These are phyloP conservation scores for Crepidodera aurea DNA, from an alignment of 2,888 invertebrate genomes.

Conservation along the genomic window DNA sequence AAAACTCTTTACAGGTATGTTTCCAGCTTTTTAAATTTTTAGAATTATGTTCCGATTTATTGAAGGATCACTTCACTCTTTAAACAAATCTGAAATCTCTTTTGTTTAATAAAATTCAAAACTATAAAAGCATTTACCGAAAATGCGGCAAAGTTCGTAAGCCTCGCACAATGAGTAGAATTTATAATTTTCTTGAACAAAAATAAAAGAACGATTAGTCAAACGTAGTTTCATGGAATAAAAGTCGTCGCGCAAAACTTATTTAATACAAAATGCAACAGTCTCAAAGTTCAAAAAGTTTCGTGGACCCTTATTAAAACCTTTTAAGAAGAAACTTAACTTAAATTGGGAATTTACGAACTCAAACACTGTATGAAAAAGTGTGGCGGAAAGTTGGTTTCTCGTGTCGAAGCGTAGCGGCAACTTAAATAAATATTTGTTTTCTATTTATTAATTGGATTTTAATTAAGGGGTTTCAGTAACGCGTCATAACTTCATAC, in stretches of 20 bases:
- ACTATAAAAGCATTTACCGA: not conserved
- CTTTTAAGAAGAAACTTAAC: conserved; percentile 37
- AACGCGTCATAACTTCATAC: no score
- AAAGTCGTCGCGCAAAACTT: conserved; percentile 38
- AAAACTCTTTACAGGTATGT: no score
- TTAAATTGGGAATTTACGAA: conserved; percentile 37
- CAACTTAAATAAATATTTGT: conserved; percentile 10
- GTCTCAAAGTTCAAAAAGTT: conserved; percentile 33
- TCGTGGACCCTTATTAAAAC: conserved; percentile 37
- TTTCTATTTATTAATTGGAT: conserved; percentile 18
- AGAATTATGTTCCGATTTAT: no score
- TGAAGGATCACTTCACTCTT: no score
- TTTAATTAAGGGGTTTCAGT: conserved; percentile 19
- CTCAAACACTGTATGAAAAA: conserved; percentile 22
- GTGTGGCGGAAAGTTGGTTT: conserved; percentile 9
- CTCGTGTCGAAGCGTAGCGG: not conserved
- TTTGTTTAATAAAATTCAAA: no score
- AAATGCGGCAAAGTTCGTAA: conserved; percentile 2
- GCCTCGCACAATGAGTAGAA: not conserved
- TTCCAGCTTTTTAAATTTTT: no score
- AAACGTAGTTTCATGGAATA: conserved; percentile 35
- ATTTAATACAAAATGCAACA: conserved; percentile 42
- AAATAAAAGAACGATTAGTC: conserved; percentile 35
- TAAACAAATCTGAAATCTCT: not conserved
- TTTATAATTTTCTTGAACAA: conserved; percentile 12